These are phyloP conservation scores for Platygyra sinensis DNA, from an alignment of 64 coral and sea anemone species.

Conservation along the genomic window DNA sequence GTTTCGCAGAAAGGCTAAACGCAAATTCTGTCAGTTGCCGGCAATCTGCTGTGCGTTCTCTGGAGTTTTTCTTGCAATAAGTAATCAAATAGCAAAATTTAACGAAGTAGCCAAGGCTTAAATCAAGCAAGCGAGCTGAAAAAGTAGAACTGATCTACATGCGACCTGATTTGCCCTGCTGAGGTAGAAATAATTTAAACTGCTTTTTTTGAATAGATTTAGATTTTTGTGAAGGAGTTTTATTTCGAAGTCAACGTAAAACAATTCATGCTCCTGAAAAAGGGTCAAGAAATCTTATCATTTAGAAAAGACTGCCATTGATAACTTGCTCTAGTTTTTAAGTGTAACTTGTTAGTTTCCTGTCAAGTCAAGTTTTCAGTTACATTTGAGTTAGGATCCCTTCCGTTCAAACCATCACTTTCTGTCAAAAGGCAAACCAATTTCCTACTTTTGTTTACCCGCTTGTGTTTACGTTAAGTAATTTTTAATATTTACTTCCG, in stretches of 20 bases:
- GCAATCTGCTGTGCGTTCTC: neutral
- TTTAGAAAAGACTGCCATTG: neutral
- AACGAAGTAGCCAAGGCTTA: neutral
- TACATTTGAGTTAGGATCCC: neutral
- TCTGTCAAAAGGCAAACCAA: conserved; percentile 28
- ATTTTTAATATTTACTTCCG: conserved; percentile 1
- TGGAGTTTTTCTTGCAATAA: neutral
- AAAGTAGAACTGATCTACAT: neutral
- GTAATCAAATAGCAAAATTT: neutral
- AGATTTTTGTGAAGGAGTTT: too few relatives aligned
- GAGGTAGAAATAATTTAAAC: too few relatives aligned
- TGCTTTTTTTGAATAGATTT: too few relatives aligned
- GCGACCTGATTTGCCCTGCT: too few relatives aligned
- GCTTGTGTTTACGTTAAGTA: neutral
- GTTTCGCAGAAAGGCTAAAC: neutral
- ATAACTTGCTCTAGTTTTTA: neutral
- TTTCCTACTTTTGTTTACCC: neutral
- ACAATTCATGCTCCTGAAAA: neutral
- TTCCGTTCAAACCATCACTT: conserved; percentile 7
- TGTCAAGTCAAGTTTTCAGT: neutral
- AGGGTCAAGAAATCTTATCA: neutral
- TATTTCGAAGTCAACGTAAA: neutral
- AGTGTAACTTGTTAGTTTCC: neutral
- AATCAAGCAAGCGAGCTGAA: neutral
- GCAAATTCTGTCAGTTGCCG: neutral